Evolutionary conservation across 2,797 vertebrate genomes (phyloP).

Genomic region (Carcharodon carcharias): DNA sequence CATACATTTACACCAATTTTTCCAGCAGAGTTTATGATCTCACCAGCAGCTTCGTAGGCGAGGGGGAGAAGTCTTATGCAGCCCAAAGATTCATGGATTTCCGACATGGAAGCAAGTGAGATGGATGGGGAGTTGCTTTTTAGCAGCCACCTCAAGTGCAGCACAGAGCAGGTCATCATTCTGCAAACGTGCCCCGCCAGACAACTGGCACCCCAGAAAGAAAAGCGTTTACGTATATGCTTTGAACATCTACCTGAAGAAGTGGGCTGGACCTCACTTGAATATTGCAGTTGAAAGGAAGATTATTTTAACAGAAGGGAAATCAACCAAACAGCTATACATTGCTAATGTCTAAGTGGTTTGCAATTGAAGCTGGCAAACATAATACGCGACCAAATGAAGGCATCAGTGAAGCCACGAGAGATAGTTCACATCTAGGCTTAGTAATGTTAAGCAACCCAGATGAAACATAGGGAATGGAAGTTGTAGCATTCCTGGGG

Average conservation of each 20-base stretch:
- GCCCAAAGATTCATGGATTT: neutral
- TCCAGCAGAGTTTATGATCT: neutral
- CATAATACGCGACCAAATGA: neutral
- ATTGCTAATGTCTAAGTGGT: neutral
- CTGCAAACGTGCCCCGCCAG: neutral
- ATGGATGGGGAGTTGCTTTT: neutral
- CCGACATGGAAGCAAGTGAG: neutral
- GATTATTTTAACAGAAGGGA: neutral
- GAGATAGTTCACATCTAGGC: neutral
- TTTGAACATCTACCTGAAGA: neutral
- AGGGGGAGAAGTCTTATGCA: neutral
- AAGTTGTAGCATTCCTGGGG: neutral
- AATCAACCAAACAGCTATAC: neutral
- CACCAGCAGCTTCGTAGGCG: neutral
- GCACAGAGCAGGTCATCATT: neutral
- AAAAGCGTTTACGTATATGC: neutral
- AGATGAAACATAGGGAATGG: neutral
- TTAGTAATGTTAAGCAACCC: neutral
- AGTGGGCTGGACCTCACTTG: neutral
- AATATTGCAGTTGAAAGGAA: neutral
- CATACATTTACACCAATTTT: neutral
- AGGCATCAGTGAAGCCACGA: neutral
- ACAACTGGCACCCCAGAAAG: neutral
- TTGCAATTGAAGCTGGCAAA: neutral
- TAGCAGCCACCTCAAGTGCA: neutral